These are phyloP conservation scores for Lepas anatifera DNA, from an alignment of 2,888 invertebrate species.

Conservation along the genomic window DNA sequence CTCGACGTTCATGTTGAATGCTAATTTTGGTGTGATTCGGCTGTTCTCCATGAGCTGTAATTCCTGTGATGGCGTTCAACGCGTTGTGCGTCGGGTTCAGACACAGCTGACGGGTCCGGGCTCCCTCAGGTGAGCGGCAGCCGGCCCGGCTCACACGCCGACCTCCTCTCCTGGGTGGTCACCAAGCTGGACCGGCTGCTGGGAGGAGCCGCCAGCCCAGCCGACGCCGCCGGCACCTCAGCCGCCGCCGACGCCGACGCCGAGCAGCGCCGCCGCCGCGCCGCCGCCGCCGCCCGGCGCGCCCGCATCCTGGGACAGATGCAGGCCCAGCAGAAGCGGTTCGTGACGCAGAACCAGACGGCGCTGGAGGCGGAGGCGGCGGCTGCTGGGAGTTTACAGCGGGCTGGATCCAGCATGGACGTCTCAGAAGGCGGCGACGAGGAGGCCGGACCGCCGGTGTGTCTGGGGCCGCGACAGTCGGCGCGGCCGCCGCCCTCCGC, in stretches of 20 bases:
- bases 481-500: neutral
- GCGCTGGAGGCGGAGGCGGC: conserved; percentile 18
- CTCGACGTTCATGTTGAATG: no score
- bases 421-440: conserved; percentile 11
- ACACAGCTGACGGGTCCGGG: no score
- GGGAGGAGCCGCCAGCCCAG: conserved; percentile 13
- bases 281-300: conserved; percentile 73
- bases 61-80: no score
- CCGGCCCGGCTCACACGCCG: conserved; percentile 21
- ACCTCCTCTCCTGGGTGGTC: conserved; percentile 22
- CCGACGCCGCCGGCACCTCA: neutral
- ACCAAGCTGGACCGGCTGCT: conserved; percentile 20
- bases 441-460: neutral
- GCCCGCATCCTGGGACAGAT: conserved; percentile 88
- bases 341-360: conserved; percentile 34
- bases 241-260: conserved; percentile 33
- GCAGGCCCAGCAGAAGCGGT: conserved; percentile 80
- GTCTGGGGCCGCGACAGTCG: neutral
- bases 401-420: neutral
- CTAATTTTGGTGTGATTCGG: no score
- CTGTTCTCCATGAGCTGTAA: no score
- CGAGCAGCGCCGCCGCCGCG: conserved; percentile 65
- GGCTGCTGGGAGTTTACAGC: neutral
- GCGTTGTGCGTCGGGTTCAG: no score
- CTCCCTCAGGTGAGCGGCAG: conserved; percentile 43